These are phyloP conservation scores for Tetragonisca angustula DNA, from an alignment of 2,888 invertebrate species.

Conservation along the genomic window DNA sequence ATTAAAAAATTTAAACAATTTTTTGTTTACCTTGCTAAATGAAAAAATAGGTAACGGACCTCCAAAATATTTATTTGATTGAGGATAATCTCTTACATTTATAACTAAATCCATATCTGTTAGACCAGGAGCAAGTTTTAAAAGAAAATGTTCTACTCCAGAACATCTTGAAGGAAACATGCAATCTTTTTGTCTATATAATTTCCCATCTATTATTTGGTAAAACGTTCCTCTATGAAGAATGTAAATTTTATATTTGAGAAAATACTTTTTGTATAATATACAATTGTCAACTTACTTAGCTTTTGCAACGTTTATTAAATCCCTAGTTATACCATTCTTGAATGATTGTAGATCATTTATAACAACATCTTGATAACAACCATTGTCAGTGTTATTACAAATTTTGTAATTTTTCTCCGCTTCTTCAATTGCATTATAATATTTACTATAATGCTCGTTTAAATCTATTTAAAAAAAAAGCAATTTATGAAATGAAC, in stretches of 20 bases:
- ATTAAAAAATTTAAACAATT: background rate
- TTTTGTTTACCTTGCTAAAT: slow-evolving; percentile 93
- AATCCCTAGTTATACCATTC: slow-evolving; percentile 88
- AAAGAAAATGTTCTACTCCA: slow-evolving; percentile 95
- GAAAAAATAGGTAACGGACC: slow-evolving; percentile 93
- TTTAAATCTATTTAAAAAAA: slow-evolving; percentile 84
- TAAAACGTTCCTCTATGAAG: slow-evolving; percentile 89
- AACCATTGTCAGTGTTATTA: slow-evolving; percentile 86
- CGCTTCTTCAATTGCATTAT: slow-evolving; percentile 85
- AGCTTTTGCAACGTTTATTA: slow-evolving; percentile 86
- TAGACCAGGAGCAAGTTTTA: slow-evolving; percentile 88
- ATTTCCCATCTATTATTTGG: slow-evolving; percentile 91
- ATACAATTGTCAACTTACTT: slow-evolving; percentile 67
- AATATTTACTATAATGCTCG: slow-evolving; percentile 83
- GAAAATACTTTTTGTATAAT: background rate
- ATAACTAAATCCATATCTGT: slow-evolving; percentile 94
- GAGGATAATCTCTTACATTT: slow-evolving; percentile 97
- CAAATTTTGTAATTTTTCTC: slow-evolving; percentile 85
- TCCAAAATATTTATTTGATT: slow-evolving; percentile 88
- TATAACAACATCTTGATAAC: slow-evolving; percentile 87
- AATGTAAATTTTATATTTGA: background rate
- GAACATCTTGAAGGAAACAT: slow-evolving; percentile 96
- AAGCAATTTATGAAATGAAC: slow-evolving; percentile 17
- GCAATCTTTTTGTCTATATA: slow-evolving; percentile 93
- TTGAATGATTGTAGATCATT: slow-evolving; percentile 89